Percentiles rank a stretch among this genome's conserved stretches.
These are phyloP conservation scores for Drosophila seclusa DNA, from an alignment of 2,888 invertebrate genomes.

Conservation along the genomic window DNA sequence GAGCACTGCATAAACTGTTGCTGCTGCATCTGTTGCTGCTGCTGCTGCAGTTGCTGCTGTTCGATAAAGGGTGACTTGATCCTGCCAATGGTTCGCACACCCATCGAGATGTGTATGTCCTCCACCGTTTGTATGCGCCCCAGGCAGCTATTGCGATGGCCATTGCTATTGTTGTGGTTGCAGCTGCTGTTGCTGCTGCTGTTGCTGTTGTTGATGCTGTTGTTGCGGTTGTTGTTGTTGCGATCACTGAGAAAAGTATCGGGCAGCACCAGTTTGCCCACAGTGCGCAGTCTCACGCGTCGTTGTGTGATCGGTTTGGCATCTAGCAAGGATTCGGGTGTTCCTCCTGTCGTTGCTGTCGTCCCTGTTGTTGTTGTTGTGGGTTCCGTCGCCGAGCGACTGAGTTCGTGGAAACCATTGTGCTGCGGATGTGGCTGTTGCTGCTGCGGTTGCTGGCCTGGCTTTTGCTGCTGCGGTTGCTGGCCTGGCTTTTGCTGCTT, in stretches of 20 bases:
- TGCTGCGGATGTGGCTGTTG: conserved; percentile 1
- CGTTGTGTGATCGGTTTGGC: conserved; percentile 39
- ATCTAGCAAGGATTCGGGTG: conserved; percentile 3
- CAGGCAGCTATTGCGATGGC: conserved; percentile 40
- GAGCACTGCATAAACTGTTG: conserved; percentile 36
- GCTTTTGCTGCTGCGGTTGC: neutral
- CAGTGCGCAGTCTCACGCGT: conserved; percentile 75
- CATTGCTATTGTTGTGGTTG: conserved; percentile 6
- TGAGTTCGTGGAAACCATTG: conserved; percentile 23
- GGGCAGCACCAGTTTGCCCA: conserved; percentile 83
- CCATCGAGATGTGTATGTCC: conserved; percentile 51
- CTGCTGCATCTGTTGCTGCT: conserved; percentile 62
- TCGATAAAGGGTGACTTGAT: conserved; percentile 84
- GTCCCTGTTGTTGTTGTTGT: conserved; percentile 3
- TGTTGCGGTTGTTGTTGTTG: conserved; percentile 65
- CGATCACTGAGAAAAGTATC: conserved; percentile 79
- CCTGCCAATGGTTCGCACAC: conserved; percentile 82
- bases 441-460: neutral
- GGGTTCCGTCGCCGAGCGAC: conserved; percentile 37
- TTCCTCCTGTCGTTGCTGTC: neutral
- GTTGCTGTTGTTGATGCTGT: conserved; percentile 31
- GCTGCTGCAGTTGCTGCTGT: conserved; percentile 70
- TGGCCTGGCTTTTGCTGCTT: neutral
- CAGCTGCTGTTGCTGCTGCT: conserved; percentile 37
- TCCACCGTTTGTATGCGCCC: conserved; percentile 54